Base-by-base conservation (phyloP, 2,113 vertebrate genomes). In the Atrichornis clamosus region DNA sequence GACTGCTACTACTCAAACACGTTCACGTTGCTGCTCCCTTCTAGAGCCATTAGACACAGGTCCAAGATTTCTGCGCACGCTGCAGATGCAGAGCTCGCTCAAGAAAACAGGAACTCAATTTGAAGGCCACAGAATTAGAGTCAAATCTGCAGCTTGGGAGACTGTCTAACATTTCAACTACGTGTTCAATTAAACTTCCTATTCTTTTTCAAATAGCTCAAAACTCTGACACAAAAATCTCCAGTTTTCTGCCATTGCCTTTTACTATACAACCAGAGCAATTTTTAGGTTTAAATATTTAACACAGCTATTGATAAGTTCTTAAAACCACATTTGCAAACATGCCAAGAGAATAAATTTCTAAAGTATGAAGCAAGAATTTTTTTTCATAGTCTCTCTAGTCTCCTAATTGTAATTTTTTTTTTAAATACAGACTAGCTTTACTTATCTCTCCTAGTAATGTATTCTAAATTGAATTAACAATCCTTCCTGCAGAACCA, bases 281-380 rank as follows among this genome's bases (percentile, higher is more conserved):
- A 23, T 22, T 82, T 77, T 93, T 27, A 77, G 24, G 27, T 55
- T 73, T 84, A 81, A 92, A 89, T 90, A 81, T 75, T 88, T 89
- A 90, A 84, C 68, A 83, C 22, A 72, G 42, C 22, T 77, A 77
- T 90, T 59, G 30, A 50, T 87, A 90, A 92, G 22, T 70, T 74
- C 78, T 47, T 90, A 83, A 95, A 93, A 67, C 33, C 80, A 72
- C 80, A 93, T 84, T 13, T 52, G 20, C 69, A 87, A 94, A 93
- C 37, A 84, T 33, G 79, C 60, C 83, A 95, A 86, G 83, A 72
- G 60, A 87, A 89, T 50, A 89, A 56, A 88, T 84, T 90, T 96
- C 63, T 63, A 58, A 84, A 94, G 28, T 23, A 88, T 64, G 73
- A 95, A 94, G 72, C 11, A 94, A 88, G 60, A 81, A 70, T 60